phyloP scores from a whole-genome alignment of 1,140 invertebrate genomes.

The Asobara japonica region DNA sequence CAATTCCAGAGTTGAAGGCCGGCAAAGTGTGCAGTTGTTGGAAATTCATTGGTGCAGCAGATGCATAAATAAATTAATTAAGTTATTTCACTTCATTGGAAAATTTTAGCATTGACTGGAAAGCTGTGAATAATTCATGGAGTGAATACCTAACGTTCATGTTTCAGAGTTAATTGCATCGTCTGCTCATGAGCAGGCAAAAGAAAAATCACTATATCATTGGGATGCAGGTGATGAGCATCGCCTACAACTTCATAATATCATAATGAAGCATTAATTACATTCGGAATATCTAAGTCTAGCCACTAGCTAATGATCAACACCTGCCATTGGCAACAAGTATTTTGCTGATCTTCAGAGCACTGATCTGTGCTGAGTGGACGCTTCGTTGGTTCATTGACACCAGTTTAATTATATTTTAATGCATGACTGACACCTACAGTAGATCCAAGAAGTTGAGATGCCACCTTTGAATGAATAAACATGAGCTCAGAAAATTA shows the following conservation, averaged over 20 bases:
- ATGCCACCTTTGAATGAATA: too few relatives aligned
- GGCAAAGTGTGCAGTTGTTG: conserved; percentile 39
- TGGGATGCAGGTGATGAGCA: neutral
- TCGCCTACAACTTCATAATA: neutral
- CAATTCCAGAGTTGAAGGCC: conserved; percentile 32
- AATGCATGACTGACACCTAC: too few relatives aligned
- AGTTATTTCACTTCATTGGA: conserved; percentile 4
- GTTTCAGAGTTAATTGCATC: neutral
- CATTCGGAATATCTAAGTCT: neutral
- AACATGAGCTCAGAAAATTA: too few relatives aligned
- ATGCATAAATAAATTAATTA: conserved; percentile 19
- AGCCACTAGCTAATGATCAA: too few relatives aligned
- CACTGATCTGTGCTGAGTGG: too few relatives aligned
- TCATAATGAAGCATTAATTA: neutral
- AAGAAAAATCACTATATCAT: neutral
- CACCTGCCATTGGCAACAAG: too few relatives aligned
- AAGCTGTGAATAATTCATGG: neutral
- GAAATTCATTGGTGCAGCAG: conserved; percentile 37
- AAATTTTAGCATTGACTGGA: neutral
- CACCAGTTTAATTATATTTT: too few relatives aligned
- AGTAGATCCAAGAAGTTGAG: too few relatives aligned
- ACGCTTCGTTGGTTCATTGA: too few relatives aligned
- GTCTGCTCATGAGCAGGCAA: neutral
- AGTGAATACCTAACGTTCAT: neutral
- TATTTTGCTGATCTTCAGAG: too few relatives aligned